phyloP scores from a whole-genome alignment of 2,888 invertebrate species.

The Calliopum simillimum region DNA sequence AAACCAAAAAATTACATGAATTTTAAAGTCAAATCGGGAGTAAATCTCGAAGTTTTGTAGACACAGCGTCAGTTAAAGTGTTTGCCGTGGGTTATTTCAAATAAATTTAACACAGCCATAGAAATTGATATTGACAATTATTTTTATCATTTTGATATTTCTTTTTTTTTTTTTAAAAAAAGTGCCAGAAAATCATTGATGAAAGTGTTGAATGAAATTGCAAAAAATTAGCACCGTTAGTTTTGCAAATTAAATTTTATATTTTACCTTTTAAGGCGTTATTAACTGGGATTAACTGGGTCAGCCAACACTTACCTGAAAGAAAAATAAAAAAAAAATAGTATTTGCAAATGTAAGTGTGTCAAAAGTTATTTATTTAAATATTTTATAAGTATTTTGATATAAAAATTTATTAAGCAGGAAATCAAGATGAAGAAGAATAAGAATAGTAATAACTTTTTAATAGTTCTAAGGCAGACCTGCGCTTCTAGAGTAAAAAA shows the following conservation, averaged over 20 bases:
- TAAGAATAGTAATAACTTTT: background rate
- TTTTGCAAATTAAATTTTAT: too few species aligned
- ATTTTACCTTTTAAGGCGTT: background rate
- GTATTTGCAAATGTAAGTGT: too few species aligned
- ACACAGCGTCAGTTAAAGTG: background rate
- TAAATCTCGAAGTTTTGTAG: background rate
- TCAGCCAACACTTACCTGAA: slow-evolving; percentile 2
- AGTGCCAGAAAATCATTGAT: too few species aligned
- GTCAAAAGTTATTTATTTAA: too few species aligned
- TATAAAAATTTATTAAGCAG: background rate
- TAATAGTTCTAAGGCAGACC: too few species aligned
- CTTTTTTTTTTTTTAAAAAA: too few species aligned
- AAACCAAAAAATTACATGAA: too few species aligned
- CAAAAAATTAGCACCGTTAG: too few species aligned
- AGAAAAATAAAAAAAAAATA: background rate
- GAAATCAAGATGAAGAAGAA: background rate
- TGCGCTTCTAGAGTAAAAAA: too few species aligned
- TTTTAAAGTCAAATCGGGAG: background rate
- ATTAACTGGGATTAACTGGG: background rate
- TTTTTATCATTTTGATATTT: too few species aligned
- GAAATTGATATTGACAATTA: slow-evolving; percentile 11
- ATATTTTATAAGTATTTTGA: background rate
- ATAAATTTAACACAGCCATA: background rate
- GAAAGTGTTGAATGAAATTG: too few species aligned
- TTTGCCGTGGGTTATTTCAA: background rate